A percentile compares a stretch with the other conserved stretches of the same genome.
Evolutionary conservation across 2,888 invertebrate species (phyloP).

Genomic region (Tenthredo notha): DNA sequence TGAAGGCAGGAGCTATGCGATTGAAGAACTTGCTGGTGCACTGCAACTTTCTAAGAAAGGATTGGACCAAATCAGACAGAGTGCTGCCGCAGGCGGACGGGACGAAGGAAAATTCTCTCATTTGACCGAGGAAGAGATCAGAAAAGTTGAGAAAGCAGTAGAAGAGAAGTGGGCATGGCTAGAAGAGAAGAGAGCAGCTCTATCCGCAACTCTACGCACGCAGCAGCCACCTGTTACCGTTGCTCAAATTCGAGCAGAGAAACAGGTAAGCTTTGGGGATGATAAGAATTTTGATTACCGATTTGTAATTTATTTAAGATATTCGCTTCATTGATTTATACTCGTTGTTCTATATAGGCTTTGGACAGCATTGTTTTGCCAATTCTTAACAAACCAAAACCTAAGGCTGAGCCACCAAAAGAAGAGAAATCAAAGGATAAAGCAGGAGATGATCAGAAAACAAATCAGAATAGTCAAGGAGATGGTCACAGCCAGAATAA

Average conservation of each 20-base stretch:
- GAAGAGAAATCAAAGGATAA: conserved; percentile 79
- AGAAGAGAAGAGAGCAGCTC: conserved; percentile 86
- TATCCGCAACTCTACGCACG: conserved; percentile 84
- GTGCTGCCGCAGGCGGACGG: conserved; percentile 58
- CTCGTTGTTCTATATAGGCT: conserved; percentile 72
- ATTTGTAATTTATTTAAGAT: neutral
- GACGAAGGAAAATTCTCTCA: conserved; percentile 90
- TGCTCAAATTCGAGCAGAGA: conserved; percentile 89
- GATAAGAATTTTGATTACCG: neutral
- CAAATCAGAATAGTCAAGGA: conserved; percentile 69
- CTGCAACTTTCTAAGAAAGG: conserved; percentile 91
- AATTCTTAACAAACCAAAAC: conserved; percentile 94
- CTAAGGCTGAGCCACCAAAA: conserved; percentile 86
- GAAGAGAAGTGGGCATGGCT: conserved; percentile 85
- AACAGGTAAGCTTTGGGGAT: conserved; percentile 82
- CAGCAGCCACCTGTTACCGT: conserved; percentile 88
- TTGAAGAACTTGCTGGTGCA: conserved; percentile 89
- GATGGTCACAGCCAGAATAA: conserved; percentile 68
- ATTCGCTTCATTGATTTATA: neutral
- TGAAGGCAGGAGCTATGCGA: conserved; percentile 88
- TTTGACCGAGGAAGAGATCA: conserved; percentile 89
- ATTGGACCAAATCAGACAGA: conserved; percentile 83
- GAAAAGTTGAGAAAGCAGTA: conserved; percentile 87
- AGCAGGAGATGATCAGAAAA: conserved; percentile 70
- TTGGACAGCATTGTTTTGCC: conserved; percentile 82